These are phyloP conservation scores for Brenthis hecate DNA, from an alignment of 2,888 invertebrate genomes.

Conservation along the genomic window DNA sequence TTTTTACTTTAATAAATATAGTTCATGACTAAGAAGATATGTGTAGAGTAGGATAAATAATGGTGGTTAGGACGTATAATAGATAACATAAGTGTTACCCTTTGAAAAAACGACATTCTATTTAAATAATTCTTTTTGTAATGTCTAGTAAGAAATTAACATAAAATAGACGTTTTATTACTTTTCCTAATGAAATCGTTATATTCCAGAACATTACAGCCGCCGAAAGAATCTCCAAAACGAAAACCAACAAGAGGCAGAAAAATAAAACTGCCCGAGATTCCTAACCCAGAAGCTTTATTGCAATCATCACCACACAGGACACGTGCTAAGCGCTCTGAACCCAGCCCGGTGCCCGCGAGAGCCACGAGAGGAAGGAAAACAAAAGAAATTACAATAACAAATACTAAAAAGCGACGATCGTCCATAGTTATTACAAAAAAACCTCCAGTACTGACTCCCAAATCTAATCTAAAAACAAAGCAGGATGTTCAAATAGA, in stretches of 20 bases:
- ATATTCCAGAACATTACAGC: too few relatives aligned
- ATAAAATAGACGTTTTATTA: too few relatives aligned
- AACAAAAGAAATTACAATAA: slow-evolving; percentile 2
- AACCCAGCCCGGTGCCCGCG: not conserved
- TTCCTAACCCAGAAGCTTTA: not conserved
- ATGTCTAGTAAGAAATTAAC: too few relatives aligned
- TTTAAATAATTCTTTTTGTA: too few relatives aligned
- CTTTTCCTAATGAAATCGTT: too few relatives aligned
- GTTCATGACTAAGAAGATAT: too few relatives aligned
- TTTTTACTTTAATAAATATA: too few relatives aligned
- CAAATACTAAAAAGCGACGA: slow-evolving; percentile 46
- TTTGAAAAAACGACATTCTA: too few relatives aligned
- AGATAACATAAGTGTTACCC: too few relatives aligned
- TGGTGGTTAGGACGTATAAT: too few relatives aligned
- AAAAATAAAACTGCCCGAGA: slow-evolving; percentile 14
- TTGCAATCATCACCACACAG: slow-evolving; percentile 28
- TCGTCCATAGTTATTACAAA: slow-evolving; percentile 55
- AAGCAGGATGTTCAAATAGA: slow-evolving; percentile 32
- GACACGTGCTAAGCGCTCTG: slow-evolving; percentile 15
- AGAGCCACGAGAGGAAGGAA: slow-evolving; percentile 21
- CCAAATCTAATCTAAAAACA: slow-evolving; percentile 34
- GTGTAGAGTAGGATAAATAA: too few relatives aligned
- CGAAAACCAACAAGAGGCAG: slow-evolving; percentile 20
- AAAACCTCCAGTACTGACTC: slow-evolving; percentile 54
- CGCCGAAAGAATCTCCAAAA: slow-evolving; percentile 10